Base-by-base conservation (phyloP, 2,888 invertebrate genomes). In the Tenthredo livida region DNA sequence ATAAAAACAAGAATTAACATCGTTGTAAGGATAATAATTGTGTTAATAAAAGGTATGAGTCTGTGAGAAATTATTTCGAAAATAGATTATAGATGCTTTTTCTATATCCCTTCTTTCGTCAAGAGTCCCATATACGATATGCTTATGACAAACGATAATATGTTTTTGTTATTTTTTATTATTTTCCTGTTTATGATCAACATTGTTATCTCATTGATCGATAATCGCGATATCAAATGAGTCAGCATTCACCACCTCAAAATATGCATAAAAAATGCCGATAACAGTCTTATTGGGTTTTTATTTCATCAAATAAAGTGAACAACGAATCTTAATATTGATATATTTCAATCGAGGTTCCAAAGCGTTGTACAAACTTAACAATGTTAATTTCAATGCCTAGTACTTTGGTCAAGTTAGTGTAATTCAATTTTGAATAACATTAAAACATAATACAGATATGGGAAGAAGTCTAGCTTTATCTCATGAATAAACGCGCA, bases 41-140 rank as follows among this genome's bases (percentile, higher is more conserved):
- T 80, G 61, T 80, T 58, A 80, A 80, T 80, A 80, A 80, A 80
- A 65, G 17, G 21, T 61, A 61, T 40, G 65, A n/a, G n/a, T n/a
- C n/a, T n/a, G n/a, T n/a, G n/a, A 61, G 43, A 80, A 65, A 29
- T 61, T 80, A 61, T n/a, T 61, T 80, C 37, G 58, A 61, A 43
- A 80, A 43, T 25, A 21, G 9, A 43, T 1, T 12, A 21, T 73
- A 21, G 10, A 40, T 21, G 29, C 7, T 43, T 73, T 43, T 73
- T 21, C 21, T 17, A 25, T 37, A 2, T 61, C 25, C 25, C 21
- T 25, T 25, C 4, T 25, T 21, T 61, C 25, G 10, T 21, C 61
- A 10, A 25, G 12, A 61, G 61, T 61, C 21, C 25, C 25, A 21
- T 61, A n/a, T n/a, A n/a, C n/a, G n/a, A n/a, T n/a, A n/a, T 61